These are phyloP conservation scores for Aspidoscelis tigris DNA, from an alignment of 2,113 vertebrate species.

Conservation along the genomic window DNA sequence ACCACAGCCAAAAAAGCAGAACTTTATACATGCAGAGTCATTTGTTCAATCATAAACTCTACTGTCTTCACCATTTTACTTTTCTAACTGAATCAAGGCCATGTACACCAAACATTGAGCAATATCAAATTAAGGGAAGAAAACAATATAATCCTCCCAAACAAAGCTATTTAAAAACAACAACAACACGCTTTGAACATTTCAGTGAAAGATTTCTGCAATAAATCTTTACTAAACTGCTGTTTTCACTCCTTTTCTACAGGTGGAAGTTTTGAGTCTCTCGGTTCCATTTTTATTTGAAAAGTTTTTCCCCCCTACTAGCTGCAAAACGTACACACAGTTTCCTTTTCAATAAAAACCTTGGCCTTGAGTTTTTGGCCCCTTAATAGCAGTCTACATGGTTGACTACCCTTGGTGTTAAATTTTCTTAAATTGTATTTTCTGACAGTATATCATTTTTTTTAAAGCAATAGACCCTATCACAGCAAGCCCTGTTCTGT, in stretches of 20 bases:
- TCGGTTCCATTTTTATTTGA: neutral
- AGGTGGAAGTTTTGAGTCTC: slow-evolving; percentile 52
- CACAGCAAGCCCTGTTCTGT: slow-evolving; percentile 81
- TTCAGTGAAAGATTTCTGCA: slow-evolving; percentile 75
- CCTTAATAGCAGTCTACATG: slow-evolving; percentile 81
- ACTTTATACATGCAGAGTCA: neutral
- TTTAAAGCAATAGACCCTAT: slow-evolving; percentile 79
- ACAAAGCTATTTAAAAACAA: slow-evolving; percentile 58
- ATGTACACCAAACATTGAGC: slow-evolving; percentile 62
- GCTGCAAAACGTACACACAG: slow-evolving; percentile 69
- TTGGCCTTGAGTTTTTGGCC: slow-evolving; percentile 80
- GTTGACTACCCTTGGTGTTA: slow-evolving; percentile 81
- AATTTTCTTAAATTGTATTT: slow-evolving; percentile 86
- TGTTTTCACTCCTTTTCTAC: slow-evolving; percentile 77
- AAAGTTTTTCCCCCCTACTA: slow-evolving; percentile 65
- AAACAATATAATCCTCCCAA: slow-evolving; percentile 49
- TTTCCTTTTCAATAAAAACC: slow-evolving; percentile 76
- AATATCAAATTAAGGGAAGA: slow-evolving; percentile 61
- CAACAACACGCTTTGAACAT: slow-evolving; percentile 45
- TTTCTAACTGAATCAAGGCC: slow-evolving; percentile 63
- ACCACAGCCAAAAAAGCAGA: neutral
- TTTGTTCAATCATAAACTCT: neutral
- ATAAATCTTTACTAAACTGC: slow-evolving; percentile 74
- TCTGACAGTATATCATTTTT: slow-evolving; percentile 85
- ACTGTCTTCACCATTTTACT: slow-evolving; percentile 57